A percentile compares a stretch with the other conserved stretches of the same genome.
Evolutionary conservation across 2,113 vertebrate species (phyloP).

Genomic region (Peucedramus taeniatus): DNA sequence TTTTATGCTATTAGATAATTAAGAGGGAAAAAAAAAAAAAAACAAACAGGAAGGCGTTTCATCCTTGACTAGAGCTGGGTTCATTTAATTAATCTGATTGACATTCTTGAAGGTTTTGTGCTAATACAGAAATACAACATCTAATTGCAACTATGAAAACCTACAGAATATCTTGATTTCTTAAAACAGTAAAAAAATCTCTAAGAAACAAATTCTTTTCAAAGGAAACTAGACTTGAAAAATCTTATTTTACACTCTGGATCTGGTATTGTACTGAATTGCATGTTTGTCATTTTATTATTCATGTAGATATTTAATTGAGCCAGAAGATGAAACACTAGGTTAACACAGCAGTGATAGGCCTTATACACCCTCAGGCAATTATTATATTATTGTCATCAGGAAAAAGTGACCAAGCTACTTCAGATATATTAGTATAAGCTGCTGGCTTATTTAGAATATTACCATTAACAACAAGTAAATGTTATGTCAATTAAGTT

Average conservation of each 20-base stretch:
- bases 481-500: neutral
- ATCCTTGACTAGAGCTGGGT: neutral
- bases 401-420: neutral
- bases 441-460: neutral
- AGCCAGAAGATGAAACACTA: neutral
- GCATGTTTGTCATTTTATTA: neutral
- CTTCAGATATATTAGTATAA: neutral
- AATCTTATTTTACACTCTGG: neutral
- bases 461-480: neutral
- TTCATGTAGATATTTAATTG: neutral
- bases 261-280: neutral
- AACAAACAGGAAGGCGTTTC: neutral
- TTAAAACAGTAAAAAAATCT: neutral
- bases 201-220: neutral
- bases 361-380: neutral
- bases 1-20: neutral
- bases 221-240: neutral
- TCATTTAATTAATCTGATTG: neutral
- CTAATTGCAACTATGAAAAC: neutral
- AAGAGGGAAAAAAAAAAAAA: too few species aligned
- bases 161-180: neutral
- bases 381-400: neutral
- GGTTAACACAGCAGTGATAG: neutral
- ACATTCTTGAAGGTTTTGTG: neutral
- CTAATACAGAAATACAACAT: neutral